phyloP scores from a whole-genome alignment of 2,113 vertebrate species.

The Piliocolobus tephrosceles region DNA sequence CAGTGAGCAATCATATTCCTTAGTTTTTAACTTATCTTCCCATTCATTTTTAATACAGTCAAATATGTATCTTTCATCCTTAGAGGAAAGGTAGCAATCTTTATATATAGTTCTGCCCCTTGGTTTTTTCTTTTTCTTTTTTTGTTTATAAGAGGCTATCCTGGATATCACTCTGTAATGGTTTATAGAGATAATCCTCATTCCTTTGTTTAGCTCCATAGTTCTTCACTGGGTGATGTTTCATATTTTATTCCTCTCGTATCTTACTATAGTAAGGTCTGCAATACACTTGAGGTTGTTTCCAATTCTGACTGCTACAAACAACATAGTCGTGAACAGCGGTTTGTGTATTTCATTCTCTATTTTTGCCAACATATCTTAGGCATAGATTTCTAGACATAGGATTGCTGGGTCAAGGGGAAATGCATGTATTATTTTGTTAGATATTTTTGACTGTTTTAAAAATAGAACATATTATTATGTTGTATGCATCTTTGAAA shows the following conservation, averaged over 20 bases:
- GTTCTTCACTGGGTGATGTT: not conserved
- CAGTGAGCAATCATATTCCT: not conserved
- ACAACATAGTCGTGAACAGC: not conserved
- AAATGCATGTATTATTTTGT: not conserved
- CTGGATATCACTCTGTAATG: not conserved
- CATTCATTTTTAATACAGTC: not conserved
- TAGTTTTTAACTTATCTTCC: not conserved
- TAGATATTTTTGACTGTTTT: not conserved
- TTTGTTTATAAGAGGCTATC: not conserved
- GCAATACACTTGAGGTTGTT: not conserved
- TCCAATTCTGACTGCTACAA: not conserved
- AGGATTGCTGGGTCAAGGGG: not conserved
- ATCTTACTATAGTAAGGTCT: not conserved
- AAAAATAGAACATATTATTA: not conserved
- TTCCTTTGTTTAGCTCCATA: not conserved
- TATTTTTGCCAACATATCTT: not conserved
- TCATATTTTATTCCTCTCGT: not conserved
- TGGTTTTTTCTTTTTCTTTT: not conserved
- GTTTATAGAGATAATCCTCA: not conserved
- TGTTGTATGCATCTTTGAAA: slow-evolving; percentile 12
- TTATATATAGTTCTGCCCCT: not conserved
- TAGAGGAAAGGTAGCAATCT: not conserved
- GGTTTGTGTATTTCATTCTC: not conserved
- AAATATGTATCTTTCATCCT: not conserved
- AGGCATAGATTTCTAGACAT: not conserved